Percentiles rank a stretch among this genome's conserved stretches.
Evolutionary conservation across 2,113 vertebrate species (phyloP).

Genomic region (Pomatostomus ruficeps): DNA sequence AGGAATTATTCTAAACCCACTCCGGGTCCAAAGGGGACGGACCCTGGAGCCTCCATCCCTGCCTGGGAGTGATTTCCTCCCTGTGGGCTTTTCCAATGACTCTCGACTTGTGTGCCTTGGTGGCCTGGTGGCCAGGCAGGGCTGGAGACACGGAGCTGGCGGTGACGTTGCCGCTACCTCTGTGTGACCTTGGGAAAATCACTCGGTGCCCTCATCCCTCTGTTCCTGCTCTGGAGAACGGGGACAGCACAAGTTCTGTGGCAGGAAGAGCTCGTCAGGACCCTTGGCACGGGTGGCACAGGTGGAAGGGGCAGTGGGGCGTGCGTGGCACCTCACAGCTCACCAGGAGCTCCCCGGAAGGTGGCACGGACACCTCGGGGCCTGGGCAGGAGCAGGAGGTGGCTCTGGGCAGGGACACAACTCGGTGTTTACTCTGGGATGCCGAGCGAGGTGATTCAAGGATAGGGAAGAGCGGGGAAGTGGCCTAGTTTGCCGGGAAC

Average conservation of each 20-base stretch:
- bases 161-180: background rate
- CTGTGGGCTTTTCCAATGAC: rapidly evolving
- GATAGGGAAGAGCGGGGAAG: conserved; percentile 34
- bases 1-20: background rate
- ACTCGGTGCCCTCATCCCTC: background rate
- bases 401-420: background rate
- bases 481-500: background rate
- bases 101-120: background rate
- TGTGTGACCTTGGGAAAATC: conserved; percentile 27
- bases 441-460: conserved; percentile 27
- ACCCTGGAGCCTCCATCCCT: background rate
- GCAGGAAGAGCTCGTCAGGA: background rate
- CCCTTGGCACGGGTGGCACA: background rate
- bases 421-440: background rate
- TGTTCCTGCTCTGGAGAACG: background rate
- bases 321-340: background rate
- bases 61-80: background rate
- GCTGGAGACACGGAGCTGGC: background rate
- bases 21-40: background rate
- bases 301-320: background rate
- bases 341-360: rapidly evolving
- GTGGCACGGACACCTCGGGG: rapidly evolving
- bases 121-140: background rate
- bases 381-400: background rate
- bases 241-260: rapidly evolving